These are phyloP conservation scores for Drosophila setifemur DNA, from an alignment of 1,140 invertebrate genomes.

Conservation along the genomic window DNA sequence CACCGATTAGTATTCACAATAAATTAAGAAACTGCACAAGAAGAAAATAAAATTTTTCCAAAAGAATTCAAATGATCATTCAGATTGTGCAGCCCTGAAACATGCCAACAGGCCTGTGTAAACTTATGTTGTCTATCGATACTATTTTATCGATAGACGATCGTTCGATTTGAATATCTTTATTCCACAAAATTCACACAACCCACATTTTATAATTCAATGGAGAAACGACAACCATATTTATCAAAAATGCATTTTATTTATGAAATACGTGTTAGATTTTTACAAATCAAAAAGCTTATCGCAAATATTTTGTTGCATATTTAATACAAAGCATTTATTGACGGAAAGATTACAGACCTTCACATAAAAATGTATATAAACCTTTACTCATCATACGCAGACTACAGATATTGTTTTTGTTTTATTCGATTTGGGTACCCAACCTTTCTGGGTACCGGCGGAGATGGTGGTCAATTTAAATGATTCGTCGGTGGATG, in stretches of 20 bases:
- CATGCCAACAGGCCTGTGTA: no score
- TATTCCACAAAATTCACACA: no score
- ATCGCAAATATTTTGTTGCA: slow-evolving; percentile 16
- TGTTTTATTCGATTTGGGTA: slow-evolving; percentile 27
- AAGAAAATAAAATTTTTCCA: no score
- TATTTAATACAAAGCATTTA: slow-evolving; percentile 14
- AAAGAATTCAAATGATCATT: no score
- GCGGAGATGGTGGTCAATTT: background rate
- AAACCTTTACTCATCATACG: slow-evolving; percentile 37
- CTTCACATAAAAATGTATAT: slow-evolving; percentile 15
- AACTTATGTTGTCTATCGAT: no score
- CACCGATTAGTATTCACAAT: no score
- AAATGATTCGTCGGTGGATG: slow-evolving; percentile 55
- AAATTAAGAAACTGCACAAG: no score
- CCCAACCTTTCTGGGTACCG: slow-evolving; percentile 3
- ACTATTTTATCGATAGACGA: no score
- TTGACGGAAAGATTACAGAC: slow-evolving; percentile 18
- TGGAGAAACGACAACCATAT: no score
- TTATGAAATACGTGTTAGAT: slow-evolving; percentile 59
- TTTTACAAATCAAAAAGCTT: slow-evolving; percentile 45
- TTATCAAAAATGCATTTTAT: slow-evolving; percentile 58
- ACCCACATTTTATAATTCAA: no score
- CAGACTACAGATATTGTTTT: slow-evolving; percentile 26
- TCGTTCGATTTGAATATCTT: no score
- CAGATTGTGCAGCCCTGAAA: no score